phyloP scores from a whole-genome alignment of 2,888 invertebrate species.

The Artemia sinica region DNA sequence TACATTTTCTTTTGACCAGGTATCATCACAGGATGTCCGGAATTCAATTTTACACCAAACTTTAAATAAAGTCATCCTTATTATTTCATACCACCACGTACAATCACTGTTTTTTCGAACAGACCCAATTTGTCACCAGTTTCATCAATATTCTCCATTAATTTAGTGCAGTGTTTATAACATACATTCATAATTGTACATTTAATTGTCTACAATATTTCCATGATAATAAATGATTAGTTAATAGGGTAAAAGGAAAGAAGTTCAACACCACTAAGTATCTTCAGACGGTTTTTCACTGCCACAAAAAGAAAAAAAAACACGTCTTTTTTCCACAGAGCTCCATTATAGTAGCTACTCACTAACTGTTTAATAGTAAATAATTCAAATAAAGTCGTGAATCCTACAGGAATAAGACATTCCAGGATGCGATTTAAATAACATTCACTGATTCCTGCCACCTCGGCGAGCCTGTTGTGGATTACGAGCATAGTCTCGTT shows the following conservation, averaged over 20 bases:
- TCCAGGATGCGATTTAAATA: not conserved
- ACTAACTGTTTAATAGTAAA: constrained; percentile 8
- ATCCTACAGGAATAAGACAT: not conserved
- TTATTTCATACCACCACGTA: too few relatives aligned
- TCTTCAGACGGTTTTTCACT: not conserved
- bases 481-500: not conserved
- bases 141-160: too few relatives aligned
- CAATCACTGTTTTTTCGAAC: too few relatives aligned
- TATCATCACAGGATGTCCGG: too few relatives aligned
- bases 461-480: constrained; percentile 8
- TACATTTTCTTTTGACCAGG: too few relatives aligned
- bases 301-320: constrained; percentile 6
- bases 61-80: too few relatives aligned
- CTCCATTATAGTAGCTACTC: constrained; percentile 8
- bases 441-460: not conserved
- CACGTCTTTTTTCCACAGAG: not conserved
- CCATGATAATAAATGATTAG: not conserved
- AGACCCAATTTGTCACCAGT: too few relatives aligned
- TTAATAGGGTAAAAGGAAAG: constrained; percentile 13
- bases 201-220: too few relatives aligned
- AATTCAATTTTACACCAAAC: too few relatives aligned
- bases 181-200: too few relatives aligned
- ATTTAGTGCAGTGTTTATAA: too few relatives aligned
- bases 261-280: constrained; percentile 13
- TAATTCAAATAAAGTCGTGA: not conserved